Conservation (phyloP, 2,113 vertebrate species). For the Cromileptes altivelis region DNA sequence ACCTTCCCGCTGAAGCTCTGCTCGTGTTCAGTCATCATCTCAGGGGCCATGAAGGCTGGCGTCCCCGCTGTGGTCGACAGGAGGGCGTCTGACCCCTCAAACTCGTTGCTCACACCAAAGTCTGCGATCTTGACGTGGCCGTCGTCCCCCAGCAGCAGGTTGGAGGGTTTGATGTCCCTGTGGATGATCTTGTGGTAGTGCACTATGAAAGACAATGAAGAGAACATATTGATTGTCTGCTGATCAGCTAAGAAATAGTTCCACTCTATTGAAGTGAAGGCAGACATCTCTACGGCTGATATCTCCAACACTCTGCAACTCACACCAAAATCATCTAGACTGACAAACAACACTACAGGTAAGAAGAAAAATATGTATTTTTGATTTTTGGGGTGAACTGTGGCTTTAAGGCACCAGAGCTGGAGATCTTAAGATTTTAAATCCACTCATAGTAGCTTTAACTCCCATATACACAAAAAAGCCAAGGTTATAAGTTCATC, state of each 20-base stretch:
- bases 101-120: constrained; percentile 97
- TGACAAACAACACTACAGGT: too few species aligned
- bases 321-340: too few species aligned
- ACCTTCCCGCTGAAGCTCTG: constrained; percentile 96
- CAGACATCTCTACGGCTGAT: too few species aligned
- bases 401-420: background rate
- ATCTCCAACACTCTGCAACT: too few species aligned
- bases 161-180: constrained; percentile 97
- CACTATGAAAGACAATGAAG: constrained; percentile 79
- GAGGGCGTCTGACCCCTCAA: constrained; percentile 92
- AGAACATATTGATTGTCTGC: background rate
- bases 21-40: constrained; percentile 90
- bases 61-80: constrained; percentile 94
- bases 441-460: background rate
- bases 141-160: constrained; percentile 94
- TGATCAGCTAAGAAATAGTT: background rate
- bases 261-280: too few species aligned
- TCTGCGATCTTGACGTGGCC: constrained; percentile 95
- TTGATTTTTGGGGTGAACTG: too few species aligned
- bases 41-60: constrained; percentile 97
- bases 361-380: too few species aligned
- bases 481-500: background rate
- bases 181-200: constrained; percentile 98
- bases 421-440: background rate
- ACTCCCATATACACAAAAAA: background rate